These are phyloP conservation scores for Amphipyra tragopoginis DNA, from an alignment of 2,888 invertebrate genomes.

Conservation along the genomic window DNA sequence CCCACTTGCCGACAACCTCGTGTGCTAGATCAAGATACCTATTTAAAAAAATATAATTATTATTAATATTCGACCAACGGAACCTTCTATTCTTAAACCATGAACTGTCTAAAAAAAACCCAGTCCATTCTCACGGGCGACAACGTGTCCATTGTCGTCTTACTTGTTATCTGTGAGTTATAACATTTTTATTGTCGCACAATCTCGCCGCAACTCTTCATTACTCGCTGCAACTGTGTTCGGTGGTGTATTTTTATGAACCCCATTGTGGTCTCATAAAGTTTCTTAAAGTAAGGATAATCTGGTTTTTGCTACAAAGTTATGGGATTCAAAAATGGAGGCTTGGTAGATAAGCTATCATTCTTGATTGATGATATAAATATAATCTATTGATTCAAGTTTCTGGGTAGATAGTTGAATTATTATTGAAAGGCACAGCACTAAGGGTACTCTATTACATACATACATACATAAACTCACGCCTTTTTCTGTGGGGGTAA, in stretches of 20 bases:
- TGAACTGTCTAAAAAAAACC: slow-evolving; percentile 1
- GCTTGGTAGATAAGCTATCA: neutral
- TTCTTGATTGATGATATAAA: no score
- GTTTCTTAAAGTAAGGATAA: slow-evolving; percentile 10
- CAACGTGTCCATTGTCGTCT: slow-evolving; percentile 55
- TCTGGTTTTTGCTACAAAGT: neutral
- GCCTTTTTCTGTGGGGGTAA: no score
- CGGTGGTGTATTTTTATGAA: slow-evolving; percentile 39
- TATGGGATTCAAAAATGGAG: neutral
- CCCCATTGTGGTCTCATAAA: slow-evolving; percentile 30
- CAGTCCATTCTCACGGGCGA: slow-evolving; percentile 17
- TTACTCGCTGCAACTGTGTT: slow-evolving; percentile 49
- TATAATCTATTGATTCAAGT: no score
- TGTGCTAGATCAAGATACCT: no score
- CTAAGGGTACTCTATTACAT: no score
- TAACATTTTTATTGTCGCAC: slow-evolving; percentile 62
- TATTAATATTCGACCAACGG: slow-evolving; percentile 1
- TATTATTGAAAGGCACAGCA: no score
- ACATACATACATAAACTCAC: no score
- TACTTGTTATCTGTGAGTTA: slow-evolving; percentile 63
- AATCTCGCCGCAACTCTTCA: slow-evolving; percentile 53
- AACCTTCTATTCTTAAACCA: slow-evolving; percentile 16
- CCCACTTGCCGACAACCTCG: no score
- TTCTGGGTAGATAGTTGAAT: no score
- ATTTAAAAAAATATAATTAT: no score